These are phyloP conservation scores for Gavia stellata DNA, from an alignment of 2,113 vertebrate genomes.

Conservation along the genomic window DNA sequence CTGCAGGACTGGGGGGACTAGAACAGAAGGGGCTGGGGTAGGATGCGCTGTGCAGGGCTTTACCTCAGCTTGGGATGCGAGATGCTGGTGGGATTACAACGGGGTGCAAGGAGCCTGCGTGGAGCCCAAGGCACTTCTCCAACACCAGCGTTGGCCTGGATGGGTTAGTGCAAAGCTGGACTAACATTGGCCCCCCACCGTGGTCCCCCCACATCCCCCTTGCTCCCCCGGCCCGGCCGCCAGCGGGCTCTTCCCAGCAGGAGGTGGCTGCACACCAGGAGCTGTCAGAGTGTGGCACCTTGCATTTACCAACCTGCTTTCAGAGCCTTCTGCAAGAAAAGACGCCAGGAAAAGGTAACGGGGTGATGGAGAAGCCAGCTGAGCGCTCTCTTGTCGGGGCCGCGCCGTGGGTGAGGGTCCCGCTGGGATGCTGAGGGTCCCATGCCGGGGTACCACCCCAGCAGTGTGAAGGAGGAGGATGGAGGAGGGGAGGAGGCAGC, in stretches of 20 bases:
- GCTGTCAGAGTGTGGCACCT: rapidly evolving
- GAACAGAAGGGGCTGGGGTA: not conserved
- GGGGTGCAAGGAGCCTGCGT: not conserved
- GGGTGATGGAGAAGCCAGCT: not conserved
- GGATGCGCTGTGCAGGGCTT: not conserved
- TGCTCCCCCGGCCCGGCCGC: rapidly evolving
- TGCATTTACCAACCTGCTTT: not conserved
- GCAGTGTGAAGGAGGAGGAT: not conserved
- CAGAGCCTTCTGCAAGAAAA: not conserved
- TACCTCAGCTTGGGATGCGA: not conserved
- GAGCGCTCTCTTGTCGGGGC: not conserved
- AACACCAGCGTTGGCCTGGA: not conserved
- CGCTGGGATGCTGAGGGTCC: rapidly evolving
- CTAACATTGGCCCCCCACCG: no score
- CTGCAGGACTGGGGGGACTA: not conserved
- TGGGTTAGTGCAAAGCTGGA: not conserved
- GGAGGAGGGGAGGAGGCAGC: not conserved
- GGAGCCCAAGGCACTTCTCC: not conserved
- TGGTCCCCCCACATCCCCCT: rapidly evolving
- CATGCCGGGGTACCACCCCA: rapidly evolving
- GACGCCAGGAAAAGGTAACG: not conserved
- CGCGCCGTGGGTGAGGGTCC: not conserved
- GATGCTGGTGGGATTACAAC: not conserved
- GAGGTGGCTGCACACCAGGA: not conserved
- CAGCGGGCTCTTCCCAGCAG: not conserved